Evolutionary conservation across 2,113 vertebrate species (phyloP).

Genomic region (Suncus etruscus): DNA sequence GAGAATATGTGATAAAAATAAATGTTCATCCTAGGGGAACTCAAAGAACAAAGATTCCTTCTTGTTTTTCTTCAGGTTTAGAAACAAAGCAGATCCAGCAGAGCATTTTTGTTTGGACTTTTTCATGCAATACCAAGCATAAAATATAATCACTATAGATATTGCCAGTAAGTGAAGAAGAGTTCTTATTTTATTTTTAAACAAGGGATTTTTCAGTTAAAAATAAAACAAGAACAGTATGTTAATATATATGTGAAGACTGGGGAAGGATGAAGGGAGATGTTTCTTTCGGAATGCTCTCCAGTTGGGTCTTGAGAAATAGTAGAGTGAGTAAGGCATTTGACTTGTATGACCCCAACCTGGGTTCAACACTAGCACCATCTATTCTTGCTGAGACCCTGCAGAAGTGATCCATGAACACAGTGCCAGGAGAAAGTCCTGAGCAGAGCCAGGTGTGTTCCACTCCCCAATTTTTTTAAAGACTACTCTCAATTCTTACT

Average conservation of each 20-base stretch:
- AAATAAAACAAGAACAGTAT: slow-evolving; percentile 30
- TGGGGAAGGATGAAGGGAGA: neutral
- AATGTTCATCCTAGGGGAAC: neutral
- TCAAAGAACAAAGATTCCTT: neutral
- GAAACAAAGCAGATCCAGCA: neutral
- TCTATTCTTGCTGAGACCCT: too few species aligned
- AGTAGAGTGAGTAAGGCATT: too few species aligned
- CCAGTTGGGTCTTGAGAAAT: too few species aligned
- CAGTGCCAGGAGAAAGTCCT: too few species aligned
- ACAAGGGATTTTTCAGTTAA: neutral
- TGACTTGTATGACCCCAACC: neutral
- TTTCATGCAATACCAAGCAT: slow-evolving; percentile 22
- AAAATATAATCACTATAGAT: neutral
- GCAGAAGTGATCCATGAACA: too few species aligned
- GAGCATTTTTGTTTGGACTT: slow-evolving; percentile 8
- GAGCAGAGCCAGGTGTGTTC: too few species aligned
- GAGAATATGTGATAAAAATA: slow-evolving; percentile 7
- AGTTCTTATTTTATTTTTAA: slow-evolving; percentile 19
- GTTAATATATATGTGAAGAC: neutral
- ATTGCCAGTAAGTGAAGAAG: neutral
- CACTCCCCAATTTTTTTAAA: too few species aligned
- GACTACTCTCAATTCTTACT: slow-evolving; percentile 10
- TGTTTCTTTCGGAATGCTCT: neutral
- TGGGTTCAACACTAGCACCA: too few species aligned
- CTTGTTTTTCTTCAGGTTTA: slow-evolving; percentile 1